phyloP scores from a whole-genome alignment of 2,797 vertebrate species.

The Anolis apletophallus region DNA sequence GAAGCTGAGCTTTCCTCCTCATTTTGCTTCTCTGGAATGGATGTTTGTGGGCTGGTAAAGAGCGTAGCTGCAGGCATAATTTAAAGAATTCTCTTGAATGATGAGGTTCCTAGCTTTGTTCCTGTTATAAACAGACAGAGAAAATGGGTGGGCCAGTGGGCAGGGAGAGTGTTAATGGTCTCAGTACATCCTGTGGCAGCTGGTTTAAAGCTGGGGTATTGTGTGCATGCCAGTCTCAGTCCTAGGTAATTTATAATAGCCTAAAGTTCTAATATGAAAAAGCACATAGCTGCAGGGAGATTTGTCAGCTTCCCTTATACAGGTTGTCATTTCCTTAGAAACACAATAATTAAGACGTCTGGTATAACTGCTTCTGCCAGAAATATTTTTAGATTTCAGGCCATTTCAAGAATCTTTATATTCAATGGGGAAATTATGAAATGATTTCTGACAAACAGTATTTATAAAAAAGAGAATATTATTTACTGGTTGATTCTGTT shows the following conservation, averaged over 20 bases:
- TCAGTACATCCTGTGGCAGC: constrained; percentile 35
- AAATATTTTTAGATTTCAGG: constrained; percentile 80
- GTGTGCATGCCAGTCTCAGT: constrained; percentile 53
- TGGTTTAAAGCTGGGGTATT: constrained; percentile 55
- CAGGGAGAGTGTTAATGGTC: constrained; percentile 52
- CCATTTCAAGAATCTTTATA: constrained; percentile 70
- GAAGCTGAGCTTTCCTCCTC: constrained; percentile 20
- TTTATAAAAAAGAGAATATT: constrained; percentile 24
- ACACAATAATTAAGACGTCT: constrained; percentile 84
- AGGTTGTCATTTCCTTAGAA: constrained; percentile 80
- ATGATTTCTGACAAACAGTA: constrained; percentile 54
- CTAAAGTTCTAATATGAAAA: constrained; percentile 81
- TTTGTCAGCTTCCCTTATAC: constrained; percentile 85
- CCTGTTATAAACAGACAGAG: constrained; percentile 18
- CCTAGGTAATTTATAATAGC: constrained; percentile 76
- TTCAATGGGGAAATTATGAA: constrained; percentile 69
- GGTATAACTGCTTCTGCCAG: constrained; percentile 76
- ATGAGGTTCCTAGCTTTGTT: background rate
- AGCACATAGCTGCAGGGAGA: constrained; percentile 84
- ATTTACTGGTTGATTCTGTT: constrained; percentile 55
- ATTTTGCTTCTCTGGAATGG: background rate
- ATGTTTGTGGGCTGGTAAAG: background rate
- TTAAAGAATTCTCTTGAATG: background rate
- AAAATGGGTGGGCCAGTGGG: background rate
- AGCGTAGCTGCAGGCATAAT: background rate